phyloP scores from a whole-genome alignment of 2,113 vertebrate species.

The Montifringilla adamsi region DNA sequence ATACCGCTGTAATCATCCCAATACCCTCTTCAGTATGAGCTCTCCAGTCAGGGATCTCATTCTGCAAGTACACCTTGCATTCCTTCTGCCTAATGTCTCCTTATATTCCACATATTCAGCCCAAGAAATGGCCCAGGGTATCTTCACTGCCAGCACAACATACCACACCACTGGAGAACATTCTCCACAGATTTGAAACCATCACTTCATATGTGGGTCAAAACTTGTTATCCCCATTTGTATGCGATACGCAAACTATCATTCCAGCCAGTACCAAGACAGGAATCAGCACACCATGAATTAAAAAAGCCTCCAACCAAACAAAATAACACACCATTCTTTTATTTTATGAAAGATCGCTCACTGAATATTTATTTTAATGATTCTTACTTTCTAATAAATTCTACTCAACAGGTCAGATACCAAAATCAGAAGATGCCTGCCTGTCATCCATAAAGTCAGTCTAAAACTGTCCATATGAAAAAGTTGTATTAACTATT shows the following conservation, averaged over 20 bases:
- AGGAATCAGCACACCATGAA: background rate
- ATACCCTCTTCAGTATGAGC: background rate
- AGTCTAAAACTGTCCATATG: background rate
- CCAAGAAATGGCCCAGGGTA: background rate
- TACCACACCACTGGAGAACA: background rate
- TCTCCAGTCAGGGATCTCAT: background rate
- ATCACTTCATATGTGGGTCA: background rate
- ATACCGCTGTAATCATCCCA: background rate
- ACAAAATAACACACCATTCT: background rate
- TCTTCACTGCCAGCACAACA: accelerated
- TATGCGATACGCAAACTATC: background rate
- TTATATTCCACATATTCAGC: background rate
- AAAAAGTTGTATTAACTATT: background rate
- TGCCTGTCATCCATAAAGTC: background rate
- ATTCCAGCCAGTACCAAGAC: background rate
- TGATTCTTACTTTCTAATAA: background rate
- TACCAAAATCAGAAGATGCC: background rate
- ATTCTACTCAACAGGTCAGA: background rate
- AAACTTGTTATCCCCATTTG: background rate
- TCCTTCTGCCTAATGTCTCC: background rate
- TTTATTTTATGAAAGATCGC: background rate
- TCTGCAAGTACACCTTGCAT: accelerated
- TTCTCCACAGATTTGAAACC: background rate
- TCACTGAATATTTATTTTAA: background rate
- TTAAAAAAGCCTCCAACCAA: background rate